Evolutionary conservation across 1,140 invertebrate genomes (phyloP).

Genomic region (Coenobita brevimanus): DNA sequence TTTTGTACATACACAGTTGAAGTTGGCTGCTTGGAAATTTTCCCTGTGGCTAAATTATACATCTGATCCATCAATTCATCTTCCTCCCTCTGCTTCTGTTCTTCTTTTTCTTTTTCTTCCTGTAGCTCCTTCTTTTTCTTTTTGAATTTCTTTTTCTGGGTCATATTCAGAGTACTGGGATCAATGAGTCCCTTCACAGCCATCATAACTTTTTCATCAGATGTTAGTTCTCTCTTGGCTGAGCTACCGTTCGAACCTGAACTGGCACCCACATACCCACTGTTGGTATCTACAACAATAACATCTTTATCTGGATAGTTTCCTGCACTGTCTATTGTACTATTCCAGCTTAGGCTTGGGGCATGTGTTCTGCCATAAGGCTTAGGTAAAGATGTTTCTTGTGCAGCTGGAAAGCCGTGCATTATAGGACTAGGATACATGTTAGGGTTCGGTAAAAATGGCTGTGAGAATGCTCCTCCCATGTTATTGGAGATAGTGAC

Average conservation of each 20-base stretch:
- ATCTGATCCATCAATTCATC: conserved; percentile 69
- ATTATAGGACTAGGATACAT: conserved; percentile 50
- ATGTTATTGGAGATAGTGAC: conserved; percentile 68
- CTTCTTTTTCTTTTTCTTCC: conserved; percentile 55
- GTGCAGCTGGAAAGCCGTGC: conserved; percentile 41
- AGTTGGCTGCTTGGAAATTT: conserved; percentile 33
- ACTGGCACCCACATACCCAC: conserved; percentile 35
- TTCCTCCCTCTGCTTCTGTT: conserved; percentile 61
- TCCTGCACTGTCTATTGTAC: conserved; percentile 24
- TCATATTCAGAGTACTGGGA: conserved; percentile 61
- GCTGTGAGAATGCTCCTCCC: conserved; percentile 64
- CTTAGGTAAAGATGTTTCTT: conserved; percentile 28
- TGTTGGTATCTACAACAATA: conserved; percentile 63
- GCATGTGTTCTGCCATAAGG: conserved; percentile 26
- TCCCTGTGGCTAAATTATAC: conserved; percentile 64
- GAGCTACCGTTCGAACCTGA: conserved; percentile 1
- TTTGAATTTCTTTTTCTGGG: conserved; percentile 68
- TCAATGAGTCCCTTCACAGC: conserved; percentile 64
- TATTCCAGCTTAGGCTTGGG: conserved; percentile 54
- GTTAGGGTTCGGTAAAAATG: conserved; percentile 63
- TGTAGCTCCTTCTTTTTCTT: conserved; percentile 56
- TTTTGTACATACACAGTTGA: neutral
- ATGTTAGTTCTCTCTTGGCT: conserved; percentile 52
- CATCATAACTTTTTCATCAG: conserved; percentile 64
- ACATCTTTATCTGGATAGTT: conserved; percentile 60